Evolutionary conservation across 2,797 vertebrate genomes (phyloP), one percentile per base, ranked within the genome.

Genomic region (Eidolon dupreanum): DNA sequence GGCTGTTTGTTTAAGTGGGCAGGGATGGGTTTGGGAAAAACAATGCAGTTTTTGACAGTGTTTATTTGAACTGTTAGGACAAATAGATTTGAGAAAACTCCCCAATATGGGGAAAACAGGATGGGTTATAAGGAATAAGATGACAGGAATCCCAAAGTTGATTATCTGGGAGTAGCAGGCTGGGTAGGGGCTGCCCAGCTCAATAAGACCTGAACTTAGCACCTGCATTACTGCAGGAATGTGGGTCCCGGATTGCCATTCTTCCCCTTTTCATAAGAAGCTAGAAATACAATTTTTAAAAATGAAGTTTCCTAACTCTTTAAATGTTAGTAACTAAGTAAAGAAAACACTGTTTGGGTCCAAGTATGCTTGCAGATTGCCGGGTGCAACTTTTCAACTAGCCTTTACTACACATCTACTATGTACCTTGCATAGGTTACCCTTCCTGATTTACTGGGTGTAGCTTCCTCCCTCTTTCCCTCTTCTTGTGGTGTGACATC

Each of bases 1-100:
- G 38, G 19, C 46, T 96, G 46, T 96, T 96, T 96, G 93, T 87
- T 93, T 92, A 88, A 96, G 68, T 51, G 78, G 74, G 86, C 66
- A 87, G 55, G 93, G 53, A 75, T 93, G 79, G 55, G 66, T 93
- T 83, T 41, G 28, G 49, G 49, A 87, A 28, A 89, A 94, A 94
- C 46, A 75, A 31, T 16, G 12, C 51, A 81, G 84, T 61, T 96
- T 87, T 83, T 88, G 65, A 90, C 46, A 28, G 36, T 95, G 59
- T 93, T 87, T 75, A 43, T 68, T 87, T 79, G 74, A 74, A 83
- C 33, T 75, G n/a, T 65, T 75, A 36, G 59, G 57, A 43, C 63
- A 61, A 92, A 20, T 17, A 63, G 2, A 3, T 93, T 96, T 73
- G 55, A 75, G 73, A 94, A 70, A 70, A 61, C 28, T 75, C 16